Conservation (phyloP, 37 sponge, comb jelly and placozoan species). For the Agelas oroides region DNA sequence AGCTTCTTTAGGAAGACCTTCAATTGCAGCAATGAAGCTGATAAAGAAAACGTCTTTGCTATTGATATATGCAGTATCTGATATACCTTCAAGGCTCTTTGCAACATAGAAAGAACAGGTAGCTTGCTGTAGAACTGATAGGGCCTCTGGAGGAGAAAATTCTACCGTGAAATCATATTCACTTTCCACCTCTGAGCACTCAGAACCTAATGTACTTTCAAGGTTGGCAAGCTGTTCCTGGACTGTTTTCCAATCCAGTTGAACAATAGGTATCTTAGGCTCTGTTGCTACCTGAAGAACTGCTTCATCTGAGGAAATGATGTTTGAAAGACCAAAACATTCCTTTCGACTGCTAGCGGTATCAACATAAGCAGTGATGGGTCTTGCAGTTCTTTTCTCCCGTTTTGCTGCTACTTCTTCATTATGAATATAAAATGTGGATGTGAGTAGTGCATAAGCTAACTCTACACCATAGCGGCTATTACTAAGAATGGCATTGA, state of each 20-base stretch:
- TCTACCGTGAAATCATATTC: neutral
- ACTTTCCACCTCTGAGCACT: neutral
- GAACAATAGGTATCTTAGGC: neutral
- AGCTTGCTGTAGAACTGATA: conserved; percentile 8
- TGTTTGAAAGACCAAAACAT: conserved; percentile 9
- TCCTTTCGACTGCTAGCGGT: neutral
- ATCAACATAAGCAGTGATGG: conserved; percentile 4
- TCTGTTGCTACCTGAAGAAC: neutral
- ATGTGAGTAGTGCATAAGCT: conserved; percentile 48
- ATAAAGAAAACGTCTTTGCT: neutral
- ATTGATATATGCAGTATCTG: neutral
- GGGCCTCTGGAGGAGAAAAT: neutral
- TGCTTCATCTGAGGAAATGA: too few relatives aligned
- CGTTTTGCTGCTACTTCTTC: neutral
- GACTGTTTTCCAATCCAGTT: neutral
- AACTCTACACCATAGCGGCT: conserved; percentile 46
- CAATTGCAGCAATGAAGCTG: neutral
- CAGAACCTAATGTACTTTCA: neutral
- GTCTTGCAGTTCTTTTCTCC: neutral
- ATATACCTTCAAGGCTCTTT: neutral
- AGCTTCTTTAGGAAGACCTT: neutral
- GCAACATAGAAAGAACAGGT: neutral
- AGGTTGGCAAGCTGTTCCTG: neutral
- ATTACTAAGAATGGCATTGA: conserved; percentile 7
- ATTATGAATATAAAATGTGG: conserved; percentile 38